These are phyloP conservation scores for Leucoraja ocellata DNA, from an alignment of 2,797 vertebrate species.

Conservation along the genomic window DNA sequence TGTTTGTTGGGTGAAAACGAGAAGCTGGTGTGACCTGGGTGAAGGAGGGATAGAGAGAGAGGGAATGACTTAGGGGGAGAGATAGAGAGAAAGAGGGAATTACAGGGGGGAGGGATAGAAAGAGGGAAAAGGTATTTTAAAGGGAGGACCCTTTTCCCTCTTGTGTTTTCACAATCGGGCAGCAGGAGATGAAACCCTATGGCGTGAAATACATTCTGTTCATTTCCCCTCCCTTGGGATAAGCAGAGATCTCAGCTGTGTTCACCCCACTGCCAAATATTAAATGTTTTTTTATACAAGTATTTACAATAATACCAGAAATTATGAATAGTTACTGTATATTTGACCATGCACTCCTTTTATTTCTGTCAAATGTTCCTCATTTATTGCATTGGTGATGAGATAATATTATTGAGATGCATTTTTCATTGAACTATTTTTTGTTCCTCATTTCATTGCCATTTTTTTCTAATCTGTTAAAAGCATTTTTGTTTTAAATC, in stretches of 20 bases:
- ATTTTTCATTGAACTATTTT: not conserved
- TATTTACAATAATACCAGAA: not conserved
- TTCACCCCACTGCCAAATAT: not conserved
- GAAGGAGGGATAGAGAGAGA: too few relatives aligned
- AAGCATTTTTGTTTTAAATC: conserved; percentile 24
- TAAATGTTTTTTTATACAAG: not conserved
- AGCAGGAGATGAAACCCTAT: not conserved
- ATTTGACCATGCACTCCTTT: not conserved
- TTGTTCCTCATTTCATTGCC: not conserved
- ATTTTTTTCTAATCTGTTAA: not conserved
- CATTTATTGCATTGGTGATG: not conserved
- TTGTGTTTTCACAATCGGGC: not conserved
- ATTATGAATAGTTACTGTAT: not conserved
- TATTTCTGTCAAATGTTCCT: not conserved
- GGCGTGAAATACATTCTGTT: not conserved
- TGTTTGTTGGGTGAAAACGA: too few relatives aligned
- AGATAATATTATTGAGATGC: not conserved
- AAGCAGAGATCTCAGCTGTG: too few relatives aligned
- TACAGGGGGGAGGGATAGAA: too few relatives aligned
- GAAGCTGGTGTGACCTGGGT: too few relatives aligned
- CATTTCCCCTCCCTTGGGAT: not conserved
- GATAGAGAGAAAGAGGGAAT: too few relatives aligned
- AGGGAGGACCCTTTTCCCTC: not conserved
- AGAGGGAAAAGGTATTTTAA: too few relatives aligned
- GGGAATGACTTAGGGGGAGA: too few relatives aligned